Evolutionary conservation across 1,140 invertebrate species (phyloP), one percentile per base, ranked within the genome.

Genomic region (Berghia stephanieae): DNA sequence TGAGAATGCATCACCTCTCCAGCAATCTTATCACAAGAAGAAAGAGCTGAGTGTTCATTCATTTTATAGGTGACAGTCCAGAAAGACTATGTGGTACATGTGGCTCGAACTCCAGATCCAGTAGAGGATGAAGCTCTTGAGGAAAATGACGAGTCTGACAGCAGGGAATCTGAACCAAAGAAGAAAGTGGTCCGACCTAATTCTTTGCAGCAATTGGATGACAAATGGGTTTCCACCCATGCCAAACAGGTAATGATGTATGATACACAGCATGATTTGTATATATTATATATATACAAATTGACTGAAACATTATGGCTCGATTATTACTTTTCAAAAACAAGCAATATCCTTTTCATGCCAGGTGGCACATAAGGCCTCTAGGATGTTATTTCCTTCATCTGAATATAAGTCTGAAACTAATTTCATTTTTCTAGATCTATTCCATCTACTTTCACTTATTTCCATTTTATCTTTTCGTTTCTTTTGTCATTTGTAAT

Each of bases 21-120:
- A n/a, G n/a, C n/a, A n/a, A n/a, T n/a, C n/a, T n/a, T n/a, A n/a
- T n/a, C n/a, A n/a, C n/a, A n/a, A n/a, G n/a, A n/a, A n/a, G n/a
- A n/a, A n/a, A n/a, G n/a, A n/a, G n/a, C n/a, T n/a, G n/a, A n/a
- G n/a, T n/a, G n/a, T 68, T 79, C 36, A 34, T 72, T 57, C 81
- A 75, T 81, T 78, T 89, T 88, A 83, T 84, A 92, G 90, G 92
- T 92, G 83, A 91, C 91, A 46, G 86, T 86, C 52, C 90, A 92
- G 79, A 93, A 92, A 83, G 93, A 94, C 85, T 94, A 92, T 90
- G 92, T 94, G 2, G 91, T 94, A 66, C 93, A 94, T 83, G 88
- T 95, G 81, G 92, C 93, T 21, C 91, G 92, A 80, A 94, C 94
- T 27, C 93, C 94, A 27, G 92, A 92, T 55, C 92, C 92, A 68